These are phyloP conservation scores for Vireo altiloquus DNA, from an alignment of 2,113 vertebrate genomes.

Conservation along the genomic window DNA sequence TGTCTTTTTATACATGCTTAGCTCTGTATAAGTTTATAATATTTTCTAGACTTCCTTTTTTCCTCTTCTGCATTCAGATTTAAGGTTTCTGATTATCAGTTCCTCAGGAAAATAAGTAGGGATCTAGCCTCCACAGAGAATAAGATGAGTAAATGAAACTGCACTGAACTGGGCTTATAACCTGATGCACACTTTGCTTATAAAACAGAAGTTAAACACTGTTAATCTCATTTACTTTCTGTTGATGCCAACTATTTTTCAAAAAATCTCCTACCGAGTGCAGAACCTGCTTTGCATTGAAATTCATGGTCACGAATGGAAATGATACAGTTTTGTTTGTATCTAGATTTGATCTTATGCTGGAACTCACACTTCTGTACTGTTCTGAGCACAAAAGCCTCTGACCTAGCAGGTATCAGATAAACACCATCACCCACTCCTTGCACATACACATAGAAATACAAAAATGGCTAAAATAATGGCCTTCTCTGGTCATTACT, in stretches of 20 bases:
- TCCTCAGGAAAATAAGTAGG: background rate
- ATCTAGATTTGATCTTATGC: background rate
- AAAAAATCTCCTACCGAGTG: background rate
- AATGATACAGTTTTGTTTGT: background rate
- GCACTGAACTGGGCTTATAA: background rate
- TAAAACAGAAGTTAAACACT: background rate
- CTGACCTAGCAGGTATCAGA: background rate
- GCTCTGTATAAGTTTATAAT: background rate
- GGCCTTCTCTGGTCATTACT: background rate
- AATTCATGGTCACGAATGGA: background rate
- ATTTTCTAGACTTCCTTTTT: background rate
- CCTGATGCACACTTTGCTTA: background rate
- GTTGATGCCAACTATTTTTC: background rate
- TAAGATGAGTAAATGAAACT: background rate
- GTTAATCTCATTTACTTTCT: background rate
- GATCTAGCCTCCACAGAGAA: background rate
- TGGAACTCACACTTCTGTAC: background rate
- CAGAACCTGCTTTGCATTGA: background rate
- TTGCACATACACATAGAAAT: background rate
- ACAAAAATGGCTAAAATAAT: background rate
- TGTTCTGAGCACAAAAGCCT: background rate
- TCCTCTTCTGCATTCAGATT: background rate
- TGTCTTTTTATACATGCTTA: background rate
- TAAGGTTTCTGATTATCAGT: background rate
- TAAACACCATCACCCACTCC: background rate